Conservation (phyloP, 2,888 invertebrate genomes). For the Archaeoteleia sp. region DNA sequence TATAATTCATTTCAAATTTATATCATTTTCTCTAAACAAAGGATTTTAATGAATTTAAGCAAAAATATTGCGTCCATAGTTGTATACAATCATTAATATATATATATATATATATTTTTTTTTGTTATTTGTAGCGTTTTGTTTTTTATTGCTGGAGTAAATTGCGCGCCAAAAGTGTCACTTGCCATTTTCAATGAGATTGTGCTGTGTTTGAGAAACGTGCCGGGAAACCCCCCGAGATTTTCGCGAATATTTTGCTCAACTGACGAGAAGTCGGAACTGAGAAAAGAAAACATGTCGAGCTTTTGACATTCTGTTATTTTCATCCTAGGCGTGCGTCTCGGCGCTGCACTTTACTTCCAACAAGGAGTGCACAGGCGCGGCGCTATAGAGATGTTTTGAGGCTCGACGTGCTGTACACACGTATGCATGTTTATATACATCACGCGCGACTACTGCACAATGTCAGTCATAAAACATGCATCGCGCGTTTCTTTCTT, state of each 20-base stretch:
- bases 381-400: constrained; percentile 16
- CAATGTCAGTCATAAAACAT: constrained; percentile 11
- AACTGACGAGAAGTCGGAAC: neutral
- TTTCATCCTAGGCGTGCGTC: constrained; percentile 8
- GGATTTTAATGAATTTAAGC: no score
- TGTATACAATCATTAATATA: neutral
- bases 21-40: no score
- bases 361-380: constrained; percentile 2
- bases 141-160: constrained; percentile 16
- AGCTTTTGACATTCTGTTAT: constrained; percentile 29
- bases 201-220: constrained; percentile 18
- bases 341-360: constrained; percentile 3
- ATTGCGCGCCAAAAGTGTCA: constrained; percentile 15
- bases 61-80: no score
- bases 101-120: neutral
- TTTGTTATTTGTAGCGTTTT: neutral
- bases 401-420: constrained; percentile 13
- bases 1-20: no score
- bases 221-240: constrained; percentile 11
- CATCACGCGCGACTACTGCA: neutral
- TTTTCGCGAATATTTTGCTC: constrained; percentile 20
- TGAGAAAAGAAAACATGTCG: constrained; percentile 21
- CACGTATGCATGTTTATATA: neutral
- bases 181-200: constrained; percentile 12
- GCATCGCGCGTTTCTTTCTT: constrained; percentile 22